Conservation (phyloP, 2,113 vertebrate species). For the Catagonus wagneri region DNA sequence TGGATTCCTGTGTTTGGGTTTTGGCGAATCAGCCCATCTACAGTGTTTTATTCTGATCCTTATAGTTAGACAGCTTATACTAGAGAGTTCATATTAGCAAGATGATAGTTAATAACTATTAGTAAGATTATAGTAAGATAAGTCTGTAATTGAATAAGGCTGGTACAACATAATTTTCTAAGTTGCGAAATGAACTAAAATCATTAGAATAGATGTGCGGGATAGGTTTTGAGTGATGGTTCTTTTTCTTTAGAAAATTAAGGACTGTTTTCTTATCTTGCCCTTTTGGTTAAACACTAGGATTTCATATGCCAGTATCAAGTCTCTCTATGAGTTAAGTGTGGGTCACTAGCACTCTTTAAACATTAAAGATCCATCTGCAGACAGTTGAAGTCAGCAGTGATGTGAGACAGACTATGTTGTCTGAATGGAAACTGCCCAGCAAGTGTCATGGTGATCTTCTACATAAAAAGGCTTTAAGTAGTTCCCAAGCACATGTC, state of each 20-base stretch:
- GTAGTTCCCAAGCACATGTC: not conserved
- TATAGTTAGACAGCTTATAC: not conserved
- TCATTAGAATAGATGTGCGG: not conserved
- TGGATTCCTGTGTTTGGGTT: not conserved
- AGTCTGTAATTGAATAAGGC: not conserved
- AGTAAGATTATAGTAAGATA: not conserved
- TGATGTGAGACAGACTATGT: not conserved
- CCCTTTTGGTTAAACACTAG: not conserved
- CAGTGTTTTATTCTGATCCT: constrained; percentile 11
- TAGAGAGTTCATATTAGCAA: not conserved
- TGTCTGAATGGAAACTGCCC: not conserved
- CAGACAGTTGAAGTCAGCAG: not conserved
- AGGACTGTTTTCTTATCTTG: not conserved
- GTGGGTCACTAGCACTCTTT: not conserved
- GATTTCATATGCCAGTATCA: not conserved
- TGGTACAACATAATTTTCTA: not conserved
- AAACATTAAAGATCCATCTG: not conserved
- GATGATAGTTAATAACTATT: not conserved
- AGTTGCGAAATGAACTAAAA: not conserved
- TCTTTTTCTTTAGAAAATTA: constrained; percentile 9
- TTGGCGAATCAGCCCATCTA: not conserved
- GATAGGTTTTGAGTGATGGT: not conserved
- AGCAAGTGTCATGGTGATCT: not conserved
- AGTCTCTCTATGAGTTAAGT: constrained; percentile 27
- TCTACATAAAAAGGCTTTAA: constrained; percentile 1